Conservation (phyloP, 2,797 vertebrate genomes). For the Neosalanx taihuensis region DNA sequence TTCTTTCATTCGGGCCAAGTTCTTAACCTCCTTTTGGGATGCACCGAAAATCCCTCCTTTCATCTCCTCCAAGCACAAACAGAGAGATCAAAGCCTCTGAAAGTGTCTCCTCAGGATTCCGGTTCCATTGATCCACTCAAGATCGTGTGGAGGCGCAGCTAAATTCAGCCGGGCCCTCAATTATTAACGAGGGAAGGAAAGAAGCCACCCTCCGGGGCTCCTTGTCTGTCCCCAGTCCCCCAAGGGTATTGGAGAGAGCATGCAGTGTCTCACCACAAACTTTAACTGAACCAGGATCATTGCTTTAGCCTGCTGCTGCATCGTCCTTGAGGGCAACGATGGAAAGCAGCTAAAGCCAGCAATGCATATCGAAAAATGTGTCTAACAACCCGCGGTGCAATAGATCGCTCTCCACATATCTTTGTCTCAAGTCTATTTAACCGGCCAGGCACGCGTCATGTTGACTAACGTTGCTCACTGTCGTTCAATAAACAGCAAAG, state of each 20-base stretch:
- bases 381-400: no score
- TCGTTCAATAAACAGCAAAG: background rate
- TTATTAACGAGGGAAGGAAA: conserved; percentile 68
- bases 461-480: no score
- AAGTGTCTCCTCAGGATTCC: conserved; percentile 46
- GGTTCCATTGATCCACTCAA: conserved; percentile 59
- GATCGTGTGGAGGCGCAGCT: conserved; percentile 33
- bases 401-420: no score
- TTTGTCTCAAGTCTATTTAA: no score
- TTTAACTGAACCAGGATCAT: no score
- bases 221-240: background rate
- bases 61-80: conserved; percentile 27
- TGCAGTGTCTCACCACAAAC: no score
- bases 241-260: no score
- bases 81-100: conserved; percentile 46
- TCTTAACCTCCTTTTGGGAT: background rate
- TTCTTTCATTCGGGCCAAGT: background rate
- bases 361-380: no score
- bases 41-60: conserved; percentile 19
- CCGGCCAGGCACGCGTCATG: no score
- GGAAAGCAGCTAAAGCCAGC: no score
- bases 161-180: conserved; percentile 64
- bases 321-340: no score
- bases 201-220: conserved; percentile 34
- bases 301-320: no score